These are phyloP conservation scores for Drosophila histrio DNA, from an alignment of 2,888 invertebrate genomes.

Conservation along the genomic window DNA sequence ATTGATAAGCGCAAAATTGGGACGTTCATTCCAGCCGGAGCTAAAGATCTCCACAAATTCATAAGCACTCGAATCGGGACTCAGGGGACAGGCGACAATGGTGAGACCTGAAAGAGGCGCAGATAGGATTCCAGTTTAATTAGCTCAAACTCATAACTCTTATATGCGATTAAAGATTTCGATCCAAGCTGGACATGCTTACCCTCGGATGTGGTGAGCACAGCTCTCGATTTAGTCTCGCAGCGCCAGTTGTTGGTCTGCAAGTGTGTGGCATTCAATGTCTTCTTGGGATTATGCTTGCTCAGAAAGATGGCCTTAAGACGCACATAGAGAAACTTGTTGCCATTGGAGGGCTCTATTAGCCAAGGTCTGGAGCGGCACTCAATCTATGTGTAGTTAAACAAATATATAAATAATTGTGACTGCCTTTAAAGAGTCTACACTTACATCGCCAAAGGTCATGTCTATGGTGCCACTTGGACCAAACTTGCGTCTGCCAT, in stretches of 20 bases:
- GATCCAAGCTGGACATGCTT: neutral
- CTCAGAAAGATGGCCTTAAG: slow-evolving; percentile 87
- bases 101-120: slow-evolving; percentile 83
- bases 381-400: slow-evolving; percentile 86
- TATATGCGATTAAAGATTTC: neutral
- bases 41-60: slow-evolving; percentile 92
- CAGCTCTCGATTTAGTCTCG: slow-evolving; percentile 90
- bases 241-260: slow-evolving; percentile 87
- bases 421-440: no score
- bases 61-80: slow-evolving; percentile 85
- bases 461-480: slow-evolving; percentile 91
- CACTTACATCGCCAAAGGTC: slow-evolving; percentile 83
- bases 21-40: slow-evolving; percentile 90
- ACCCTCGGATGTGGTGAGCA: slow-evolving; percentile 89
- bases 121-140: no score
- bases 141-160: no score
- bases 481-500: slow-evolving; percentile 89
- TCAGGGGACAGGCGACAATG: slow-evolving; percentile 86
- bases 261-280: slow-evolving; percentile 86
- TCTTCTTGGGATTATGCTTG: slow-evolving; percentile 84
- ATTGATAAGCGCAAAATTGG: slow-evolving; percentile 86
- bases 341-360: slow-evolving; percentile 90
- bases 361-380: slow-evolving; percentile 92
- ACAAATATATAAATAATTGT: neutral
- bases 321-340: slow-evolving; percentile 91